phyloP scores from a whole-genome alignment of 23 tunicate species.

The Styela plicata region DNA sequence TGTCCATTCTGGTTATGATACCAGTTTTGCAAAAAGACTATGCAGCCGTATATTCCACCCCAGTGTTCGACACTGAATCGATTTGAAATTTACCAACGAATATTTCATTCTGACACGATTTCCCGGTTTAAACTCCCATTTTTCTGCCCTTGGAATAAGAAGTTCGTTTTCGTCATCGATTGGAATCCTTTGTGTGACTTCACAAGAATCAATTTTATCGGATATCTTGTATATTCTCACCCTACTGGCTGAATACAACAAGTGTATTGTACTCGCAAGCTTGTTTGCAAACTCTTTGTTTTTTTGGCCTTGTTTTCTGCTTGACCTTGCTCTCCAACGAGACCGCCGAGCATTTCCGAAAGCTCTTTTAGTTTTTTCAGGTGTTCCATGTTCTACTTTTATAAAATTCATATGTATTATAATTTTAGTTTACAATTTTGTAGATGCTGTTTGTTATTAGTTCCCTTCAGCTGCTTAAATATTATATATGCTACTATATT shows the following conservation, averaged over 20 bases:
- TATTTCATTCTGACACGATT: slow-evolving; percentile 5
- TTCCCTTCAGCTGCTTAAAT: too few relatives aligned
- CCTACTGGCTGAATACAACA: slow-evolving; percentile 22
- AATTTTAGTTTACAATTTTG: too few relatives aligned
- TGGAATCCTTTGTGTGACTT: background rate
- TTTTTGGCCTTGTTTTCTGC: background rate
- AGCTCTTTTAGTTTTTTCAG: background rate
- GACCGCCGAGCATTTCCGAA: background rate
- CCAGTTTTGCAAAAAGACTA: background rate
- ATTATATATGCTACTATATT: too few relatives aligned
- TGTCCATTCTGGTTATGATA: background rate
- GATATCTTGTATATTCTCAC: slow-evolving; percentile 18
- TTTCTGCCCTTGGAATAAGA: slow-evolving; percentile 10
- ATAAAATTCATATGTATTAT: too few relatives aligned
- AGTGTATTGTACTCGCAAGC: background rate
- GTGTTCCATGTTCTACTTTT: background rate
- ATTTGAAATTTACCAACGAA: slow-evolving; percentile 25
- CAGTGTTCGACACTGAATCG: background rate
- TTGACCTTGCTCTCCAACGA: background rate
- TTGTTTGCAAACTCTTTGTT: background rate
- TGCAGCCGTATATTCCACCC: slow-evolving; percentile 4
- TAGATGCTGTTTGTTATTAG: too few relatives aligned
- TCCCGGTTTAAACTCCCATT: slow-evolving; percentile 26
- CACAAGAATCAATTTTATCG: slow-evolving; percentile 11
- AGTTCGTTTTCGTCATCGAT: background rate